phyloP scores from a whole-genome alignment of 2,113 vertebrate species.

The Bucco capensis region DNA sequence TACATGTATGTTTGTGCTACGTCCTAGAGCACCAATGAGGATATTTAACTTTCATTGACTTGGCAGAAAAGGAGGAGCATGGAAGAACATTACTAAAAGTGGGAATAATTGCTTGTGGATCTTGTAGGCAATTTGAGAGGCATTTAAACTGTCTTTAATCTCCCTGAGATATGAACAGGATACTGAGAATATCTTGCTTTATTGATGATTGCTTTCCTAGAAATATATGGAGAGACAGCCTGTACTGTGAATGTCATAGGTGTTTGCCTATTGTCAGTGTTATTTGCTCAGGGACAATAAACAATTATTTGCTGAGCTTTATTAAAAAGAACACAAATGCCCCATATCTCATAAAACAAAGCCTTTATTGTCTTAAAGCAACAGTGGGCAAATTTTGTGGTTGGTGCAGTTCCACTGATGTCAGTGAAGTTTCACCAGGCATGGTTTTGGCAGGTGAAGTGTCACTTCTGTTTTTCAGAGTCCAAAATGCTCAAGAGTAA shows the following conservation, averaged over 20 bases:
- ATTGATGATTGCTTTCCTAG: neutral
- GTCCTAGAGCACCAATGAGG: neutral
- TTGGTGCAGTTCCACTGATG: conserved; percentile 3
- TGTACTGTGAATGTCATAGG: neutral
- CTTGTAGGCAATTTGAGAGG: neutral
- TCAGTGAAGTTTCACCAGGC: conserved; percentile 12
- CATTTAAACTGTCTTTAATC: neutral
- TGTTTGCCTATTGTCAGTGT: neutral
- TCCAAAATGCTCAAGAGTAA: neutral
- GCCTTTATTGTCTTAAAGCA: conserved; percentile 11
- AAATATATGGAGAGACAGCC: neutral
- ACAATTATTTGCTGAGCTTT: neutral
- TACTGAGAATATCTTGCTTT: neutral
- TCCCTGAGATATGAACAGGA: neutral
- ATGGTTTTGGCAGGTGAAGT: conserved; percentile 38
- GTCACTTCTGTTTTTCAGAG: neutral
- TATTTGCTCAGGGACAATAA: neutral
- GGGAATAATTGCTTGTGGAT: neutral
- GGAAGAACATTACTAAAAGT: neutral
- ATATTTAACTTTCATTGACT: neutral
- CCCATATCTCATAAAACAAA: conserved; percentile 6
- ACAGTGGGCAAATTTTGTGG: conserved; percentile 8
- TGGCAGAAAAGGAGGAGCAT: neutral
- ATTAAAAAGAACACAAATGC: neutral
- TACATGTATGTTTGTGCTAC: fast-evolving